These are phyloP conservation scores for Caiman crocodilus DNA, from an alignment of 2,797 vertebrate species.

Conservation along the genomic window DNA sequence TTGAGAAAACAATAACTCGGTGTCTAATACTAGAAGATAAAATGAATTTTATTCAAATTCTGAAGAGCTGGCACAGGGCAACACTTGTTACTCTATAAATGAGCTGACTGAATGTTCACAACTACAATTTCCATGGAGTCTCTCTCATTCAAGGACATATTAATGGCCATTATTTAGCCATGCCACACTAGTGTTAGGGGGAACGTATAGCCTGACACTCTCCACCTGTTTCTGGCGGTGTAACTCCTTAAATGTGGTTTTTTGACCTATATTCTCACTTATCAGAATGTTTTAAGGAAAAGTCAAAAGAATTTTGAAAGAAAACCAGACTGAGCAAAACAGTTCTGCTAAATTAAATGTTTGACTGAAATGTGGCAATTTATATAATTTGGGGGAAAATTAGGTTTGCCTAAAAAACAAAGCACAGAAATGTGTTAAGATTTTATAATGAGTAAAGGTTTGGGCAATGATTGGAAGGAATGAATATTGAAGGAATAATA, in stretches of 20 bases:
- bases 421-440: neutral
- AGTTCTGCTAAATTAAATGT: neutral
- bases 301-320: neutral
- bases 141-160: constrained; percentile 55
- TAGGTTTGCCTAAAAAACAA: neutral
- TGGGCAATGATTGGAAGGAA: neutral
- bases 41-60: constrained; percentile 32
- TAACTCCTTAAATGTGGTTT: neutral
- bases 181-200: constrained; percentile 6
- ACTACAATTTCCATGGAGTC: constrained; percentile 50
- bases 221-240: neutral
- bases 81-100: constrained; percentile 46
- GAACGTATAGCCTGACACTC: constrained; percentile 1
- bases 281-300: neutral
- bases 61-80: constrained; percentile 18
- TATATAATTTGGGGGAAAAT: constrained; percentile 4
- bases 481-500: constrained; percentile 22
- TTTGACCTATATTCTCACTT: fast-evolving
- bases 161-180: constrained; percentile 52
- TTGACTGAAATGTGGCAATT: neutral
- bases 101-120: constrained; percentile 55
- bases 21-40: neutral
- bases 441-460: neutral
- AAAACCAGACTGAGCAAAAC: neutral
- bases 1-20: neutral